phyloP scores from a whole-genome alignment of 2,888 invertebrate genomes.

The Bimastos eiseni region DNA sequence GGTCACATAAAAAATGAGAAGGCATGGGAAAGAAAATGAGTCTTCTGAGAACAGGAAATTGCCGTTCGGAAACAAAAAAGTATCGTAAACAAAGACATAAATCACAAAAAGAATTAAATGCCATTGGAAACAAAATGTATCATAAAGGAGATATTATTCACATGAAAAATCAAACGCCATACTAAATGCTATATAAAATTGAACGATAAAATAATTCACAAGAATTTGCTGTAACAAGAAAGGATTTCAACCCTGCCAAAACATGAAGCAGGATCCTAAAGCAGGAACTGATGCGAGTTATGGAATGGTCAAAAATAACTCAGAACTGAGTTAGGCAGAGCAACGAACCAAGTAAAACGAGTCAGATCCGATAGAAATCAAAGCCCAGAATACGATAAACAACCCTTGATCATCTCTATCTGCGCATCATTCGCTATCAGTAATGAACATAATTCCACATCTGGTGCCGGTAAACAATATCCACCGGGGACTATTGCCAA shows the following conservation, averaged over 20 bases:
- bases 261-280: not conserved
- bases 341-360: not conserved
- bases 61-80: not conserved
- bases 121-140: too few species aligned
- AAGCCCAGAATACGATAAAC: not conserved
- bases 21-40: not conserved
- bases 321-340: not conserved
- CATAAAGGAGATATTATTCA: too few species aligned
- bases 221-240: not conserved
- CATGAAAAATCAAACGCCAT: not conserved
- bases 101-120: too few species aligned
- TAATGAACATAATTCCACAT: not conserved
- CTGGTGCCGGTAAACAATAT: not conserved
- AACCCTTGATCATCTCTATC: not conserved
- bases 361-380: not conserved
- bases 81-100: too few species aligned
- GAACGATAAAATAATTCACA: not conserved
- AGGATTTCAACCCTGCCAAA: not conserved
- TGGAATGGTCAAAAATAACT: not conserved
- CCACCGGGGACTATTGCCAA: not conserved
- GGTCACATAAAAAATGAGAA: too few species aligned
- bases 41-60: not conserved
- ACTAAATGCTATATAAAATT: too few species aligned
- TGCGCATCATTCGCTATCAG: not conserved
- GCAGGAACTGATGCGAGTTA: not conserved